Base-by-base conservation (phyloP, 2,113 vertebrate species). In the Narcine bancroftii region DNA sequence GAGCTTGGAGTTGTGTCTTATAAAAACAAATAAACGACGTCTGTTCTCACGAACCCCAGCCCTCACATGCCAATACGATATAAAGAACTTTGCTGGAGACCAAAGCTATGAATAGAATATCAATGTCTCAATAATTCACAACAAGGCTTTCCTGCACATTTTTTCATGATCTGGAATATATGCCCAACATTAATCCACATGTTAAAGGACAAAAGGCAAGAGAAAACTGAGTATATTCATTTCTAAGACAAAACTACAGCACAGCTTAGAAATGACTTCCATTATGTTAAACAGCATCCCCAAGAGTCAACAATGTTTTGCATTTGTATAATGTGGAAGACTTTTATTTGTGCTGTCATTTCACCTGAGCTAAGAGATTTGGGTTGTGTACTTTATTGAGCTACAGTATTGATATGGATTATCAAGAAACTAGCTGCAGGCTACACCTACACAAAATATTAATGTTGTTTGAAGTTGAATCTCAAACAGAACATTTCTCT, bases 401-500 rank as follows among this genome's bases (percentile, higher is more conserved):
- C 33, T 60, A n/a, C n/a, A n/a, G n/a, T n/a, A 87, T 60, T 87
- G 81, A 60, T 60, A 36, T 60, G 36, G 15, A 87, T 60, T 63
- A 87, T 87, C 50, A 87, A 63, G 36, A n/a, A 87, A 63, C 33
- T 56, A 87, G 53, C 50, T 53, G 60, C 15, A 87, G 81, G 81
- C 81, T 60, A 60, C 81, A 60, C 81, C 81, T 60, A 60, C 53
- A 87, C 81, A 87, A 87, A 87, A 87, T 56, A 75, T 39, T n/a
- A 60, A 36, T 36, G 53, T 85, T 17, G 53, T 87, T 87, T 87
- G 33, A 87, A 60, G 81, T n/a, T 11, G 6, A n/a, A n/a, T 60
- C 81, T 87, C 81, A 60, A 87, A 60, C 13, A 33, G 53, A 7
- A 60, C 53, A 87, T 60, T 83, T 87, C 60, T 87, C 33, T 39